A percentile compares a stretch with the other conserved stretches of the same genome.
These are phyloP conservation scores for Nineta flava DNA, from an alignment of 2,888 invertebrate genomes.

Conservation along the genomic window DNA sequence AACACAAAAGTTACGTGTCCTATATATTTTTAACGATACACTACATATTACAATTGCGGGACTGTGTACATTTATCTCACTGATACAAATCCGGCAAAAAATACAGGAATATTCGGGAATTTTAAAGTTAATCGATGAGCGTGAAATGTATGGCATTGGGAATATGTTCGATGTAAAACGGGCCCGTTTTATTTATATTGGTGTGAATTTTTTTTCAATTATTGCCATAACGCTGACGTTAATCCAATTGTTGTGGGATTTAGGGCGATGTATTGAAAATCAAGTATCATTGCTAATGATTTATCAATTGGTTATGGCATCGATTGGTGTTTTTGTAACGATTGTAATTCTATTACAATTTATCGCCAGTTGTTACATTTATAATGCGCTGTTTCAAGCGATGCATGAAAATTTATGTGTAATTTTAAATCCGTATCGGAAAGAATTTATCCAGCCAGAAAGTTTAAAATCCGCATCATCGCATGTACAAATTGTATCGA, in stretches of 20 bases:
- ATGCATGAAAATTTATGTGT: background rate
- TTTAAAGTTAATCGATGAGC: slow-evolving; percentile 8
- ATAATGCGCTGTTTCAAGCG: background rate
- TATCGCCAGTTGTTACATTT: background rate
- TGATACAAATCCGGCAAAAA: slow-evolving; percentile 5
- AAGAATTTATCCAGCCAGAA: background rate
- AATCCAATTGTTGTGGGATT: background rate
- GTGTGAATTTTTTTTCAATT: background rate
- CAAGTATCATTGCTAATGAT: background rate
- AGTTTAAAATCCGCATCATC: background rate
- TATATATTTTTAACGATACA: background rate
- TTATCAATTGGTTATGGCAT: background rate
- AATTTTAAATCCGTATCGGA: background rate
- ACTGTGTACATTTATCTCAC: background rate
- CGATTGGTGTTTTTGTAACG: background rate
- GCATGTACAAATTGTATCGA: background rate
- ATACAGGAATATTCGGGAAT: slow-evolving; percentile 10
- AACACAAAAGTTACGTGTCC: background rate
- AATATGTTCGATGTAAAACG: slow-evolving; percentile 6
- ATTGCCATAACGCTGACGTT: background rate
- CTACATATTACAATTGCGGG: background rate
- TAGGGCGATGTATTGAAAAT: background rate
- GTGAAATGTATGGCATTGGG: slow-evolving; percentile 8
- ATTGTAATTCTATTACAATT: background rate
- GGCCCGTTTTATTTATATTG: background rate